phyloP scores from a whole-genome alignment of 1,140 invertebrate genomes.

The Macrobrachium nipponense region DNA sequence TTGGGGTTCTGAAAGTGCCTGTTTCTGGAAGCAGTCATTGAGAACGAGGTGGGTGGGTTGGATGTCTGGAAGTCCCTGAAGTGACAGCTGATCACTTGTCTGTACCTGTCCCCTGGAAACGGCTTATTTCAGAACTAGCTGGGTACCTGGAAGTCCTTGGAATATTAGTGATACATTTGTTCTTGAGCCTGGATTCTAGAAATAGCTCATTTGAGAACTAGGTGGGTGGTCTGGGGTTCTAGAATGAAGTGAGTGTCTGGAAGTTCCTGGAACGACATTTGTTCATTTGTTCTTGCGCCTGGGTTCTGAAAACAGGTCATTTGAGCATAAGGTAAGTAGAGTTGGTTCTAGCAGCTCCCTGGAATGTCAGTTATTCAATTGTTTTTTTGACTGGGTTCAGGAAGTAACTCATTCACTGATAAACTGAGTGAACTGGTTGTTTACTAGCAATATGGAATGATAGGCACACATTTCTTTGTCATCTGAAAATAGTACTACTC shows the following conservation, averaged over 20 bases:
- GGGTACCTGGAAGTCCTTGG: not conserved
- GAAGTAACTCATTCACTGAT: not conserved
- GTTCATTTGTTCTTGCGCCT: too few relatives aligned
- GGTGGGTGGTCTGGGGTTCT: not conserved
- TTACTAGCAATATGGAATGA: too few relatives aligned
- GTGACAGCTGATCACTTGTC: not conserved
- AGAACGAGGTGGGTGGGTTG: too few relatives aligned
- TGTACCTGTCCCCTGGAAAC: too few relatives aligned
- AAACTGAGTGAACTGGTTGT: too few relatives aligned
- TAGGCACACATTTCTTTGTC: too few relatives aligned
- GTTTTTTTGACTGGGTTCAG: not conserved
- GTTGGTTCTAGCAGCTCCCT: not conserved
- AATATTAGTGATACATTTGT: not conserved
- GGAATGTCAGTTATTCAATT: not conserved
- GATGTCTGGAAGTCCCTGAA: not conserved
- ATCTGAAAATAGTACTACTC: too few relatives aligned
- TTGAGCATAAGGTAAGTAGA: not conserved
- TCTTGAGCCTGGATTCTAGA: not conserved
- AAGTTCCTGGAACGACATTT: too few relatives aligned
- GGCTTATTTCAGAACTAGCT: not conserved
- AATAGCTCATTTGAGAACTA: slow-evolving; percentile 11
- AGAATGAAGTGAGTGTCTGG: too few relatives aligned
- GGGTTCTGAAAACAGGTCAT: not conserved
- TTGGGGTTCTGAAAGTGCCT: not conserved
- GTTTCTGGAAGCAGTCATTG: too few relatives aligned